A percentile compares a stretch with the other conserved stretches of the same genome.
These are phyloP conservation scores for Anoplopoma fimbria DNA, from an alignment of 2,113 vertebrate genomes.

Conservation along the genomic window DNA sequence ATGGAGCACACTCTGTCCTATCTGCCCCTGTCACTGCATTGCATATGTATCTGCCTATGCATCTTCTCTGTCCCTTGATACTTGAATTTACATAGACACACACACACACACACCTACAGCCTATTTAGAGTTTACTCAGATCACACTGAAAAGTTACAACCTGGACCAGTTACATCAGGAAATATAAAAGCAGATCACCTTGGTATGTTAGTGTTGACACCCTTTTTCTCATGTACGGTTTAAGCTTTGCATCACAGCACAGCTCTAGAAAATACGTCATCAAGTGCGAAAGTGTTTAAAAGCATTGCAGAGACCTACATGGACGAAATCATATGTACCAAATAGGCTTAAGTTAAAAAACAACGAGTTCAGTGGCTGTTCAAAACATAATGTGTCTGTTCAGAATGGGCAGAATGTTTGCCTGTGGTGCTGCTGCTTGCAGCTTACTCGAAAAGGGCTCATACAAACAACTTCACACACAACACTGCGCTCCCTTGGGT, in stretches of 20 bases:
- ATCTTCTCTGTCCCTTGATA: constrained; percentile 13
- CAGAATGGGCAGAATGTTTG: background rate
- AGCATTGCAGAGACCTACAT: background rate
- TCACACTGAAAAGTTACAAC: background rate
- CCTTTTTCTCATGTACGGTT: background rate
- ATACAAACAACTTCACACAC: background rate
- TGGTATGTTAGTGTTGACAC: background rate
- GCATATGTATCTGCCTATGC: constrained; percentile 17
- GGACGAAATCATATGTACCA: background rate
- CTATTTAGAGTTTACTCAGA: constrained; percentile 5
- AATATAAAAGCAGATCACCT: background rate
- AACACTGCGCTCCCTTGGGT: background rate
- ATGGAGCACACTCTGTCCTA: constrained; percentile 19
- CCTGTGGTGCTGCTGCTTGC: background rate
- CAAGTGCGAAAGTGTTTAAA: background rate
- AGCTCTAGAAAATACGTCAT: background rate
- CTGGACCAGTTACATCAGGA: background rate
- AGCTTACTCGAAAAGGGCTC: no score
- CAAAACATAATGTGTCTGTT: background rate
- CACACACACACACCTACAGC: background rate
- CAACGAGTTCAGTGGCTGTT: background rate
- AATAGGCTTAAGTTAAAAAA: background rate
- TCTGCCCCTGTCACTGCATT: constrained; percentile 23
- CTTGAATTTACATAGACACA: background rate
- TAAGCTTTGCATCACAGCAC: background rate